Base-by-base conservation (phyloP, 2,888 invertebrate species). In the Meteorus cinctellus region DNA sequence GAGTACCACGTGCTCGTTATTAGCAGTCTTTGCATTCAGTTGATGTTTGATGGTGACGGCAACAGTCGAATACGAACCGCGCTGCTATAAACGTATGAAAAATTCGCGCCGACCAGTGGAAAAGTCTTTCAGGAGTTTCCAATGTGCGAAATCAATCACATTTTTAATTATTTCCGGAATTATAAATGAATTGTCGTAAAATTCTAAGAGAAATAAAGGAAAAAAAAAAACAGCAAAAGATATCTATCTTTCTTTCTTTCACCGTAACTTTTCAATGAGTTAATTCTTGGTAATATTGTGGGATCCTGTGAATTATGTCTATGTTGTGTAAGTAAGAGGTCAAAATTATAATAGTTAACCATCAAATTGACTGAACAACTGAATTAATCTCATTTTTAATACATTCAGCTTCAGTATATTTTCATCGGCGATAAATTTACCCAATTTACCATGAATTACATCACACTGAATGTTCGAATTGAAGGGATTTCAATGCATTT, bases 1-100 rank as follows among this genome's bases (percentile, higher is more conserved):
- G 81, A 82, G 81, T 81, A 84, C 86, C 86, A 86, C 86, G 86
- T 86, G 86, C 81, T 86, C 79, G 81, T 80, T 41, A 79, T 80
- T 51, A 19, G 51, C 48, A 16, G n/a, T n/a, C 31, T 5, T 55
- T 48, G 16, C n/a, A 2, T 55, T 19, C 55, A 24, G 19, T 55
- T 5, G 19, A 55, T 19, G 19, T 55, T 80, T 82, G 74, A 82
- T 79, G 77, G 82, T 82, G 81, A 80, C 80, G 82, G 82, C 80
- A 84, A 84, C 86, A 86, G 86, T 86, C 84, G 82, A 80, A 75
- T 77, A 81, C 82, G 81, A 81, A 77, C 81, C 83, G 85, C 82
- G 82, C 83, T 81, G 76, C 79, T 27, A 48, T 78, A 81, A 81
- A 80, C 76, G 79, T 77, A 77, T 65, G 36, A 65, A 65, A 36